A percentile compares a stretch with the other conserved stretches of the same genome.
Evolutionary conservation across 1,140 invertebrate species (phyloP).

Genomic region (Bradysia coprophila): DNA sequence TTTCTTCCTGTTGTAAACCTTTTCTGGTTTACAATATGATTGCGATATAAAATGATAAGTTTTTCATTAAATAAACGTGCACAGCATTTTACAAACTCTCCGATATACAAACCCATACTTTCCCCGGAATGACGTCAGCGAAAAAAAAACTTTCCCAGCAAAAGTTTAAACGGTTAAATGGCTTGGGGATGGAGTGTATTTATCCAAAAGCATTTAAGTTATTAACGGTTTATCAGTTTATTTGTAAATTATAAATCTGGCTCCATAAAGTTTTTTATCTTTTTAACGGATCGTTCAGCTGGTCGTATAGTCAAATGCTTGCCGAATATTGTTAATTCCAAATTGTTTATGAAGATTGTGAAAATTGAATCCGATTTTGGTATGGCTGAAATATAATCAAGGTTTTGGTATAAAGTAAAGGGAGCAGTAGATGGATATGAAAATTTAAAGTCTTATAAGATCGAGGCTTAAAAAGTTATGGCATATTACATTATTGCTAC

Average conservation of each 20-base stretch:
- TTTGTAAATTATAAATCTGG: conserved; percentile 26
- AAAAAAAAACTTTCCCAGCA: background rate
- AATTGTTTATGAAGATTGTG: conserved; percentile 32
- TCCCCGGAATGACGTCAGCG: background rate
- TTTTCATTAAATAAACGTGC: no score
- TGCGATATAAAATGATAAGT: no score
- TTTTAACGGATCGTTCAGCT: conserved; percentile 46
- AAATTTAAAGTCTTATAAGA: no score
- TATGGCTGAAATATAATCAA: conserved; percentile 30
- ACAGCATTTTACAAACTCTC: no score
- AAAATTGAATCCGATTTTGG: conserved; percentile 49
- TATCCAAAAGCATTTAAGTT: background rate
- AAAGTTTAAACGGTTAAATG: background rate
- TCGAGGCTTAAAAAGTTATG: no score
- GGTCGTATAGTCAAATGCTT: conserved; percentile 43
- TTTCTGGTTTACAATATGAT: no score
- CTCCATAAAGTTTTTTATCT: conserved; percentile 39
- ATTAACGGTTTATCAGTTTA: background rate
- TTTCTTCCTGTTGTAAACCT: no score
- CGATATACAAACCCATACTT: no score
- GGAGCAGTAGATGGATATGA: no score
- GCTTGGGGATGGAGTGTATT: background rate
- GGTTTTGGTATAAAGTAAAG: no score
- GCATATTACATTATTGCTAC: no score
- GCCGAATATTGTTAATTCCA: conserved; percentile 43